Percentiles rank a stretch among this genome's conserved stretches.
Conservation (phyloP, 2,113 vertebrate genomes). For the Triplophysa tibetana region DNA sequence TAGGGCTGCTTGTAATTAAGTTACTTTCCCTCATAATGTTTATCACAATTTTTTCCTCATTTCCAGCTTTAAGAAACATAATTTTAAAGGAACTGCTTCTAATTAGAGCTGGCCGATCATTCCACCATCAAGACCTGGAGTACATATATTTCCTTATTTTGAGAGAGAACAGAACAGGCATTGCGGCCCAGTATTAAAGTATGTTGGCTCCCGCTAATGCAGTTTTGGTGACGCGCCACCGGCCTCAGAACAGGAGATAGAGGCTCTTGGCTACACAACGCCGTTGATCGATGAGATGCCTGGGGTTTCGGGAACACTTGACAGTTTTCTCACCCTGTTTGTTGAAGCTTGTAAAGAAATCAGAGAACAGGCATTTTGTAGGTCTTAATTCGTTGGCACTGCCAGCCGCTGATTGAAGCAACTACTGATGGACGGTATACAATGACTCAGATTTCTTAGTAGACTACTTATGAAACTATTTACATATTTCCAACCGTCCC, state of each 20-base stretch:
- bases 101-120: slow-evolving; percentile 49
- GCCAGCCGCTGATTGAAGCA: slow-evolving; percentile 57
- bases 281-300: slow-evolving; percentile 57
- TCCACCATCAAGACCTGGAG: slow-evolving; percentile 12
- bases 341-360: slow-evolving; percentile 52
- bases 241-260: slow-evolving; percentile 19
- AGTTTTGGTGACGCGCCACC: slow-evolving; percentile 49
- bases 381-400: slow-evolving; percentile 63
- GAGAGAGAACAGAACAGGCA: slow-evolving; percentile 5
- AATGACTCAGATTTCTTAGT: slow-evolving; percentile 24
- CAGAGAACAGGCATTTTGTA: slow-evolving; percentile 53
- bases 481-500: slow-evolving; percentile 6
- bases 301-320: slow-evolving; percentile 40
- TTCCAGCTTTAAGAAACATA: slow-evolving; percentile 31
- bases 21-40: slow-evolving; percentile 10
- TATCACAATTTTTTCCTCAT: slow-evolving; percentile 36
- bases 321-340: slow-evolving; percentile 56
- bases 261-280: slow-evolving; percentile 34
- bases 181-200: neutral
- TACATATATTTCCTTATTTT: slow-evolving; percentile 22
- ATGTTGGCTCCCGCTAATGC: slow-evolving; percentile 8
- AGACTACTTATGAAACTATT: neutral
- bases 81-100: slow-evolving; percentile 34
- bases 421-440: slow-evolving; percentile 56
- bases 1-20: slow-evolving; percentile 44